These are phyloP conservation scores for Pantherophis vulpinus DNA, from an alignment of 2,797 vertebrate genomes.

Conservation along the genomic window DNA sequence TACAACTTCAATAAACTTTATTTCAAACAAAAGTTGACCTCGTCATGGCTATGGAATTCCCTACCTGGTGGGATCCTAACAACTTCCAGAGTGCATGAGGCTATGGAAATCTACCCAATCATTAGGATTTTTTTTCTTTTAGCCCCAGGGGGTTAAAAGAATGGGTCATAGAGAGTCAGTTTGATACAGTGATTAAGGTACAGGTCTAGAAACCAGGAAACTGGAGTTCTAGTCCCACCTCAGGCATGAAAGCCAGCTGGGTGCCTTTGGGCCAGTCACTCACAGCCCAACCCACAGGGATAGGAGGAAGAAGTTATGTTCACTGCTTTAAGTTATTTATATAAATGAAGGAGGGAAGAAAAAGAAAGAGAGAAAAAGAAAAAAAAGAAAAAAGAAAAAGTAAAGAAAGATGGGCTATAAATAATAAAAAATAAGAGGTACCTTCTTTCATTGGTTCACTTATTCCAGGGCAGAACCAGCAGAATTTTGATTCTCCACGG, in stretches of 20 bases:
- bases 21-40: slow-evolving; percentile 59
- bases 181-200: too few species aligned
- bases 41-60: not conserved
- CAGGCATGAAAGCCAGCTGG: too few species aligned
- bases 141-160: not conserved
- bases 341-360: too few species aligned
- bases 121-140: not conserved
- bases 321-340: too few species aligned
- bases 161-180: not conserved
- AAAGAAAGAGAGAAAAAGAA: too few species aligned
- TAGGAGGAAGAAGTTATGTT: too few species aligned
- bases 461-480: not conserved
- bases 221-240: too few species aligned
- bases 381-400: too few species aligned
- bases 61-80: not conserved
- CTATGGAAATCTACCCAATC: not conserved
- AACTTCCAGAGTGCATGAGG: not conserved
- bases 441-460: not conserved
- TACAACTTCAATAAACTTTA: slow-evolving; percentile 72
- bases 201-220: too few species aligned
- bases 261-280: too few species aligned
- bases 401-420: too few species aligned
- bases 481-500: not conserved
- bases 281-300: too few species aligned
- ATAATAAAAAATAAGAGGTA: not conserved